phyloP scores from a whole-genome alignment of 2,797 vertebrate species.

The Melanotaenia boesemani region DNA sequence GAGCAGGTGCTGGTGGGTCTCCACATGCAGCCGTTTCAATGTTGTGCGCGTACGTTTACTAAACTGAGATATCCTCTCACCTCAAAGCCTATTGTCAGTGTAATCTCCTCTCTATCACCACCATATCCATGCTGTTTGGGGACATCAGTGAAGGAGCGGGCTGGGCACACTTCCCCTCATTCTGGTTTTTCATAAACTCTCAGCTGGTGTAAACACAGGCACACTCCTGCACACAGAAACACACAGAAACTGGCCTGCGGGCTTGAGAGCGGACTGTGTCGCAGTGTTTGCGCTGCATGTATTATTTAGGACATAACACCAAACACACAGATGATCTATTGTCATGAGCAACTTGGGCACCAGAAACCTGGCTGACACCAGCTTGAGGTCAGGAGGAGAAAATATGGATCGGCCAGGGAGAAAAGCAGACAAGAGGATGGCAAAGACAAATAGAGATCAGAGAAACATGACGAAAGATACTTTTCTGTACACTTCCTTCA shows the following conservation, averaged over 20 bases:
- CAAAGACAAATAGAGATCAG: not conserved
- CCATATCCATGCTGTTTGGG: constrained; percentile 78
- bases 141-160: constrained; percentile 80
- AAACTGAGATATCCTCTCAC: constrained; percentile 55
- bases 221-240: constrained; percentile 67
- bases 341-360: constrained; percentile 67
- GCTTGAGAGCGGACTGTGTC: constrained; percentile 52
- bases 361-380: constrained; percentile 40
- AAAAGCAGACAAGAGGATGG: not conserved
- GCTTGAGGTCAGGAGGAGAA: constrained; percentile 36
- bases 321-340: constrained; percentile 69
- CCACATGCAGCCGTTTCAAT: constrained; percentile 23
- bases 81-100: constrained; percentile 55
- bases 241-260: constrained; percentile 49
- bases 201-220: constrained; percentile 77
- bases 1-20: constrained; percentile 63
- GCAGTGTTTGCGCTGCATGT: constrained; percentile 58
- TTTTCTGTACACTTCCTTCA: not conserved
- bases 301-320: constrained; percentile 83
- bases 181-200: constrained; percentile 62
- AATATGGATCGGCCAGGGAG: not conserved
- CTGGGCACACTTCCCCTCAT: constrained; percentile 62
- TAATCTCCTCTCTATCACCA: constrained; percentile 67
- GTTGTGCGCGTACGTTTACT: constrained; percentile 25
- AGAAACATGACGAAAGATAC: not conserved